Evolutionary conservation across 30 jellyfish, hydroid and myxozoan species (phyloP), one percentile per base, ranked within the genome.

Genomic region (Aurelia aurita): DNA sequence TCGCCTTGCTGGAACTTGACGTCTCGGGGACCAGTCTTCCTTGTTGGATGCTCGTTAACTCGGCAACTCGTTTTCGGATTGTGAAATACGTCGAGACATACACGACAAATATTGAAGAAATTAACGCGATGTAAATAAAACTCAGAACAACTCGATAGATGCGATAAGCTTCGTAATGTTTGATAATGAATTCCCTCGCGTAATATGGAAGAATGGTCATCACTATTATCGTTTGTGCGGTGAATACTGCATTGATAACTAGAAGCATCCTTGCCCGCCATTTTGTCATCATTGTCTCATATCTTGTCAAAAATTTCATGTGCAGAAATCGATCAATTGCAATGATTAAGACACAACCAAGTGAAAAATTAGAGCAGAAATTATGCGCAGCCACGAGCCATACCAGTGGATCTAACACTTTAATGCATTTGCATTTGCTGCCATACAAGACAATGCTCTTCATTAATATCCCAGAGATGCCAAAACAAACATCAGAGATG

Each of bases 301-400:
- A 82, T 23, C 66, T 19, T 22, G 54, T 16, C 34, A 61, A 10
- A 26, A 20, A 70, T 26, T 59, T 69, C 86, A 82, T 69, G 92
- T 82, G 92, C 7, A 82, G 15, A 28, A 46, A 82, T 16, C 92
- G 92, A 44, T 82, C 92, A 21, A 82, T 39, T 2, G 86, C 74
- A 1, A 82, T 58, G 43, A 69, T 82, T 45, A 82, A 32, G 32
- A 82, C 20, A 26, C 58, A 31, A 3, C 57, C 83, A 8, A 47
- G 61, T 16, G 92, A 82, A 35, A 82, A 65, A 23, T 69, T 70
- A 31, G 49, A 46, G 78, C 28, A 82, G 70, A 82, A 65, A 44
- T n/a, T 21, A 22, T 54, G 74, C n/a, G 26, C n/a, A 19, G 71
- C 79, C 3, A 68, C 2, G 13, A 44, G 21, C 29, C 29, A n/a